Percentiles rank a stretch among this genome's conserved stretches.
phyloP scores from a whole-genome alignment of 2,888 invertebrate species.

The Cryptophagus acutangulus region DNA sequence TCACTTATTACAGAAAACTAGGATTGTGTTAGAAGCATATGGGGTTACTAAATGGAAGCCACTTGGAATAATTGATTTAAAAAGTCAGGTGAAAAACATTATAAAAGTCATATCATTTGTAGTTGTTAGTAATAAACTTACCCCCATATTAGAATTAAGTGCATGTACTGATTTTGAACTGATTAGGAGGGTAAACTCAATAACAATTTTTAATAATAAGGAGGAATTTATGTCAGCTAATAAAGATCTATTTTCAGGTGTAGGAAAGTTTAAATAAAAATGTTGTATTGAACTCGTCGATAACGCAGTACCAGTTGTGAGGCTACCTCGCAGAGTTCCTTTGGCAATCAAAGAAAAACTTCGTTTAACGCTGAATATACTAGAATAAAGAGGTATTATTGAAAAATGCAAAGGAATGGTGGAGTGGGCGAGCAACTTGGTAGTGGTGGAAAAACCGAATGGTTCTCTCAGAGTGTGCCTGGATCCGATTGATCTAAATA shows the following conservation, averaged over 20 bases:
- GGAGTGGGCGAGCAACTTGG: slow-evolving; percentile 21
- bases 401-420: neutral
- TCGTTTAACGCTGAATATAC: neutral
- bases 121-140: too few relatives aligned
- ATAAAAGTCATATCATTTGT: neutral
- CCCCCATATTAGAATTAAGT: too few relatives aligned
- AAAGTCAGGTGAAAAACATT: neutral
- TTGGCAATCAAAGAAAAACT: neutral
- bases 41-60: neutral
- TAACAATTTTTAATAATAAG: neutral
- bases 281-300: neutral
- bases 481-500: slow-evolving; percentile 21
- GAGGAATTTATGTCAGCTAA: neutral
- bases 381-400: neutral
- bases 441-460: slow-evolving; percentile 20
- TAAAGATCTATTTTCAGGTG: slow-evolving; percentile 1
- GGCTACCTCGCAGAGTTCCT: neutral
- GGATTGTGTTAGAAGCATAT: neutral
- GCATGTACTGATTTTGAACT: too few relatives aligned
- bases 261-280: neutral
- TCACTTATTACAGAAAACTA: neutral
- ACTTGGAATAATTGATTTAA: neutral
- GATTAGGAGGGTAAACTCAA: too few relatives aligned
- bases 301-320: neutral
- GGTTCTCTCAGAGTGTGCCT: slow-evolving; percentile 20